A percentile compares a stretch with the other conserved stretches of the same genome.
Evolutionary conservation across 1,140 invertebrate species (phyloP).

Genomic region (Akabosia matsudoensis): DNA sequence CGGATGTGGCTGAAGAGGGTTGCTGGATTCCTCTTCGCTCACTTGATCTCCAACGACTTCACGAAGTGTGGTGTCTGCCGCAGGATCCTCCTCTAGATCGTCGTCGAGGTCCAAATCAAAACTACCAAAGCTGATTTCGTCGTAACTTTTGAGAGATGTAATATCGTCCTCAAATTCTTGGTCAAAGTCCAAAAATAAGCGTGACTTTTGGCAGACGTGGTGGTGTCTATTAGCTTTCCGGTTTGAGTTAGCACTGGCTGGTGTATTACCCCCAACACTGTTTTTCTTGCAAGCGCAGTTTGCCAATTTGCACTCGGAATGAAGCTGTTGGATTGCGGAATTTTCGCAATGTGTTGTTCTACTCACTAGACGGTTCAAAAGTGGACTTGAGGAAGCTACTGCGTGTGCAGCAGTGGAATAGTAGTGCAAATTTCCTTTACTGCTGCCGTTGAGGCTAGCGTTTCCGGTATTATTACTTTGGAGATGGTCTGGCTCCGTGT

Average conservation of each 20-base stretch:
- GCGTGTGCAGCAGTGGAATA: conserved; percentile 1
- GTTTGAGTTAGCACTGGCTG: background rate
- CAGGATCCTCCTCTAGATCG: conserved; percentile 26
- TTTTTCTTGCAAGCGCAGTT: background rate
- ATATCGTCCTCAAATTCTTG: conserved; percentile 34
- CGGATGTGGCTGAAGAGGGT: background rate
- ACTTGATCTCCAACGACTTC: background rate
- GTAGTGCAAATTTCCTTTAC: background rate
- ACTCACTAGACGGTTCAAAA: background rate
- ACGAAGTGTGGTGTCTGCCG: background rate
- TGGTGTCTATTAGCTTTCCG: background rate
- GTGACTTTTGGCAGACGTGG: conserved; percentile 24
- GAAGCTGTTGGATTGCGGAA: background rate
- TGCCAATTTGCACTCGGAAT: conserved; percentile 8
- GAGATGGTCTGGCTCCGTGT: conserved; percentile 43
- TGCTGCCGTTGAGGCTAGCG: conserved; percentile 12
- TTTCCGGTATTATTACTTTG: conserved; percentile 8
- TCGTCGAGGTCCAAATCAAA: conserved; percentile 39
- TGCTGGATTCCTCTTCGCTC: background rate
- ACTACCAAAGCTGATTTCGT: conserved; percentile 39
- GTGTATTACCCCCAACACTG: background rate
- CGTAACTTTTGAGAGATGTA: conserved; percentile 21
- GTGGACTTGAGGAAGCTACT: background rate
- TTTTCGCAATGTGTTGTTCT: conserved; percentile 20
- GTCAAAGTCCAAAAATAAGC: conserved; percentile 40